Evolutionary conservation across 2,888 invertebrate genomes (phyloP).

Genomic region (Idaea straminata): DNA sequence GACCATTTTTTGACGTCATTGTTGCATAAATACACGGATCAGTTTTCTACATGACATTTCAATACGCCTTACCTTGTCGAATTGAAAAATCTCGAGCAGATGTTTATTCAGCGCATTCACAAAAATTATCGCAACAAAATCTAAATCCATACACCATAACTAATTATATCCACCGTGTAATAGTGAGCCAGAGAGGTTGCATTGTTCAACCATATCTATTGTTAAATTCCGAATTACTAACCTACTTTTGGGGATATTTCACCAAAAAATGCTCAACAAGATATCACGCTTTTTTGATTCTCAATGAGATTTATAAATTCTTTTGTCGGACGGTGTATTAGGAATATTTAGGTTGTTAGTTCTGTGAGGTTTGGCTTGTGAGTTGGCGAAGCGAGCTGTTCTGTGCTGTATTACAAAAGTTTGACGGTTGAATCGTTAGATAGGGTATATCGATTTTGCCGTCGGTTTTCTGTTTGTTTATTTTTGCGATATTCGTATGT

Average conservation of each 20-base stretch:
- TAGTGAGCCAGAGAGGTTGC: constrained; percentile 53
- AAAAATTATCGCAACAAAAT: constrained; percentile 77
- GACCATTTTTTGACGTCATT: constrained; percentile 71
- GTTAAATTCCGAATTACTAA: constrained; percentile 74
- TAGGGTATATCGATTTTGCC: constrained; percentile 71
- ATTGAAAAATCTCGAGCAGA: constrained; percentile 68
- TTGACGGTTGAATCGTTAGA: constrained; percentile 61
- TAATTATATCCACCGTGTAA: constrained; percentile 79
- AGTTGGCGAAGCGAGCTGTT: constrained; percentile 35
- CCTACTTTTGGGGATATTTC: constrained; percentile 76
- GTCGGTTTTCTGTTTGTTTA: constrained; percentile 58
- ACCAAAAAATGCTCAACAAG: constrained; percentile 60
- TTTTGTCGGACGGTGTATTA: constrained; percentile 66
- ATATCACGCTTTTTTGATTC: constrained; percentile 74
- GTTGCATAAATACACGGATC: constrained; percentile 58
- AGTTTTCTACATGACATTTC: constrained; percentile 75
- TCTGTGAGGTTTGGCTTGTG: constrained; percentile 29
- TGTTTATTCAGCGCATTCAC: constrained; percentile 72
- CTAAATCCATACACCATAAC: constrained; percentile 79
- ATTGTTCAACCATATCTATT: constrained; percentile 64
- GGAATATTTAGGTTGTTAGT: constrained; percentile 58
- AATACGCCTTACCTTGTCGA: constrained; percentile 69
- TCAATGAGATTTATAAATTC: constrained; percentile 70
- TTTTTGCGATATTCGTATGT: constrained; percentile 68
- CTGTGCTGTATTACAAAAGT: constrained; percentile 63